Base-by-base conservation (phyloP, 2,113 vertebrate genomes). In the Beaufortia kweichowensis region DNA sequence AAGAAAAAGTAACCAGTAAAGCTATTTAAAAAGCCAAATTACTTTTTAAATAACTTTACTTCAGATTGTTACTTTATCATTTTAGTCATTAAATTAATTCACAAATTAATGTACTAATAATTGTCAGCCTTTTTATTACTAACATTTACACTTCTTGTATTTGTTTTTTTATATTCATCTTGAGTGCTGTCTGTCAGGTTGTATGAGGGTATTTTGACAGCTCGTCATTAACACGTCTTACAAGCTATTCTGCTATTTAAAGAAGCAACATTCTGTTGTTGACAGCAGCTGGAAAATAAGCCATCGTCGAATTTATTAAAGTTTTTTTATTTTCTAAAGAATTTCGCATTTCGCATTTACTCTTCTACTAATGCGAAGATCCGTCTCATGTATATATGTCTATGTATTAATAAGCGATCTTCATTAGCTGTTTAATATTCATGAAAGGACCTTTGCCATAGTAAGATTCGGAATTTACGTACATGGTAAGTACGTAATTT, bases 121-220 rank as follows among this genome's bases (percentile, higher is more conserved):
- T 17, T 46, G 4, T 66, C 19, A 28, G 19, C 11, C 10, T 48
- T 26, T 69, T 10, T 69, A n/a, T 29, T 29, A 28, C n/a, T 39
- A 15, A 46, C 31, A n/a, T n/a, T 46, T 67, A 19, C 17, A 31
- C 53, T 17, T 50, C 46, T 69, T 53, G 23, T 46, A 9, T 41
- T 43, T 53, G 24, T 24, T 23, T 15, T 57, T 24, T 19, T 6
- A n/a, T 41, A 12, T 12, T 2, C 11, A 29, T 15, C 69, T 61
- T 73, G 17, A 61, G 61, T 61, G 70, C 57, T 61, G 57, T 56
- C 57, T 74, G 70, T 61, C 39, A 61, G 55, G 33, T 61, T 24
- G 50, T 61, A 61, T 11, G 23, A 73, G 35, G 57, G 35, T 61
- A 73, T 73, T 73, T 61, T 73, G 70, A 61, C 70, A 73, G 70